Evolutionary conservation across 2,797 vertebrate genomes (phyloP), one percentile per base, ranked within the genome.

Genomic region (Pseudomugil gertrudae): DNA sequence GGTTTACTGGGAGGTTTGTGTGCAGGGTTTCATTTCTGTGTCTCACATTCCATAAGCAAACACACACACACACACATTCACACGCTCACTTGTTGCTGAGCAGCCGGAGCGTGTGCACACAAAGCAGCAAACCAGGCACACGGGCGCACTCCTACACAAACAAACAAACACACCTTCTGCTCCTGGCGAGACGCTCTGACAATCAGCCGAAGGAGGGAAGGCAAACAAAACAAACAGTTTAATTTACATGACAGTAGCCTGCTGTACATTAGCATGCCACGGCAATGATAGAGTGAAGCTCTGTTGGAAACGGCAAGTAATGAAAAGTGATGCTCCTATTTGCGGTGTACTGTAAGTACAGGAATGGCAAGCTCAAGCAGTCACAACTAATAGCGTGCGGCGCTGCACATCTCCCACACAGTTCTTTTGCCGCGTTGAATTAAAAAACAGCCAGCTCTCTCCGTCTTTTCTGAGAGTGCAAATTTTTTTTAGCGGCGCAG

Each of bases 131-230:
- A 80, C 66, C 74, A 73, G 10, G 75, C 80, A 82, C 87, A 84
- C 84, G 47, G 83, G 80, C 74, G 84, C 84, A 89, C 90, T 89
- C 90, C 85, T 80, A 92, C 90, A 91, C 89, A 90, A 84, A 88
- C 88, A 92, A 87, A 90, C 89, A 90, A 87, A 90, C 88, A 90
- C 90, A 93, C 90, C 89, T 92, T 87, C 89, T 92, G 84, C 87
- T 90, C 84, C 81, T 79, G 84, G 87, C 87, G 85, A 89, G 87
- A 77, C 69, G 78, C 84, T 86, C 74, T 86, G 88, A 88, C 89
- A 90, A 89, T 90, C 89, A 88, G 84, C 84, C 78, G 68, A 80
- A 87, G 83, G 81, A 87, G 88, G 86, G 76, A 71, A 88, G 83
- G 83, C 84, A 85, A 88, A 91, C 79, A 91, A 90, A 90, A 89